A percentile compares a stretch with the other conserved stretches of the same genome.
These are phyloP conservation scores for Geococcyx californianus DNA, from an alignment of 2,113 vertebrate genomes.

Conservation along the genomic window DNA sequence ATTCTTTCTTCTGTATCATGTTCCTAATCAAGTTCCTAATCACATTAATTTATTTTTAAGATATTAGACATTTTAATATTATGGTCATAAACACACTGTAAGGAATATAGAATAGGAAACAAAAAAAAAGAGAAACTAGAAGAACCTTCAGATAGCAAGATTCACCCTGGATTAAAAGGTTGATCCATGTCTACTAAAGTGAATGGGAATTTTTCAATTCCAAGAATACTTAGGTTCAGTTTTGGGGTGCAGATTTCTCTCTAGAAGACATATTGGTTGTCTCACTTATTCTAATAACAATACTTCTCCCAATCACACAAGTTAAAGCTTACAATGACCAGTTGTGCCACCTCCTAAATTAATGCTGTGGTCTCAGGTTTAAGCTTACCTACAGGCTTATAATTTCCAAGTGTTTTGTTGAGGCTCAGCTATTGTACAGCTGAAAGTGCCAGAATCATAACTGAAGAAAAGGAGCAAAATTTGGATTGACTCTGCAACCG, in stretches of 20 bases:
- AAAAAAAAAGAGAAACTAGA: too few species aligned
- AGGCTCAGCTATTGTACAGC: background rate
- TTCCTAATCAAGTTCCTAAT: too few species aligned
- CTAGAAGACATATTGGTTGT: background rate
- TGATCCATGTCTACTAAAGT: background rate
- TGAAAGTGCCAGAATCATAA: background rate
- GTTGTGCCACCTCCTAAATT: background rate
- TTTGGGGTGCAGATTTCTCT: background rate
- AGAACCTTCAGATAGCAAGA: background rate
- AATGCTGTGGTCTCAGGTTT: background rate
- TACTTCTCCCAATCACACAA: background rate
- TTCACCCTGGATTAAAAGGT: background rate
- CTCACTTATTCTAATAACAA: background rate
- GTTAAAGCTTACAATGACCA: background rate
- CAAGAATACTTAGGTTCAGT: background rate
- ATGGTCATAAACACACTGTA: background rate
- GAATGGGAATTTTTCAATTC: background rate
- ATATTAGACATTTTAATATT: background rate
- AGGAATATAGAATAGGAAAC: background rate
- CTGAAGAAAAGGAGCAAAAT: background rate
- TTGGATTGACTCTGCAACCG: background rate
- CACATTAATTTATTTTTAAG: background rate
- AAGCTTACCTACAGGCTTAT: background rate
- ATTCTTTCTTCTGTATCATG: background rate
- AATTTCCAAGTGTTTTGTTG: background rate